phyloP scores from a whole-genome alignment of 2,888 invertebrate species.

The Drosophila prolongata region DNA sequence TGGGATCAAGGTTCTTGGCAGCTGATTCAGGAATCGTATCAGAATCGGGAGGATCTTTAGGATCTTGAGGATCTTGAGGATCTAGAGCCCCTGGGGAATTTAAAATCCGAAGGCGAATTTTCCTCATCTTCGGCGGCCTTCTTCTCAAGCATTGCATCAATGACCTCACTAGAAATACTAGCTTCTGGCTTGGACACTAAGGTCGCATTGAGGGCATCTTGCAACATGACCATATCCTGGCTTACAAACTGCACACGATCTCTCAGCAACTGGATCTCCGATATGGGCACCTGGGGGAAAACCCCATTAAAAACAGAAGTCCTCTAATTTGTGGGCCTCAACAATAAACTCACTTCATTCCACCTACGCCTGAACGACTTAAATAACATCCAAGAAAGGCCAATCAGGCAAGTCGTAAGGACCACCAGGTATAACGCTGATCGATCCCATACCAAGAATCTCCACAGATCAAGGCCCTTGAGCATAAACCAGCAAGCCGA shows the following conservation, averaged over 20 bases:
- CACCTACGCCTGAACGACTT: background rate
- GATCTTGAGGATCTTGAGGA: too few species aligned
- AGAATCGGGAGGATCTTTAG: too few species aligned
- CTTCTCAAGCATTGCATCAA: background rate
- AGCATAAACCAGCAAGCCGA: slow-evolving; percentile 20
- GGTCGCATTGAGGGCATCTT: slow-evolving; percentile 1
- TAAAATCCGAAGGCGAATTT: background rate
- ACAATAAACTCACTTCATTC: slow-evolving; percentile 6
- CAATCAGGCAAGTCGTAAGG: background rate
- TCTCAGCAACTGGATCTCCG: slow-evolving; percentile 1
- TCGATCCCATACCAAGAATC: background rate
- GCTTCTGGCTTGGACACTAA: too few species aligned
- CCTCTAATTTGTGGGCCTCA: background rate
- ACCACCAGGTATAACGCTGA: background rate
- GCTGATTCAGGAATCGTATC: background rate
- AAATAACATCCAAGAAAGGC: background rate
- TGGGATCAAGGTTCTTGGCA: background rate
- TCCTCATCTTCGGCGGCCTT: background rate
- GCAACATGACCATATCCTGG: slow-evolving; percentile 4
- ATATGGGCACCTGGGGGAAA: background rate
- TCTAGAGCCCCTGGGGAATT: too few species aligned
- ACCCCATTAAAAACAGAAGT: background rate
- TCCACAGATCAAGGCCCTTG: background rate
- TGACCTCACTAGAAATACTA: background rate
- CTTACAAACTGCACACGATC: slow-evolving; percentile 3